Percentiles rank a stretch among this genome's conserved stretches.
phyloP scores from a whole-genome alignment of 1,140 invertebrate genomes.

The Maniola jurtina region DNA sequence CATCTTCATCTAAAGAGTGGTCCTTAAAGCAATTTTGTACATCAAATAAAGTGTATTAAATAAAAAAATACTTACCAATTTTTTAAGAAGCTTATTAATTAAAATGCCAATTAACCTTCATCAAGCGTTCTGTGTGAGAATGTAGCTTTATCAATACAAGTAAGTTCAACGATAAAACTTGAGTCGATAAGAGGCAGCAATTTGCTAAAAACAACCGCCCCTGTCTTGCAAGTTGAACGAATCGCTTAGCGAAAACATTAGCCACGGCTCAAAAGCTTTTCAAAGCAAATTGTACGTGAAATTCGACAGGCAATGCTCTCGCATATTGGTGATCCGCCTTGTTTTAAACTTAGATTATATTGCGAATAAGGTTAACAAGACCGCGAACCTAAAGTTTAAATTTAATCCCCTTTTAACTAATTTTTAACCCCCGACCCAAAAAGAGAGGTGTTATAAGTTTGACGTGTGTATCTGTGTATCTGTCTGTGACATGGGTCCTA shows the following conservation, averaged over 20 bases:
- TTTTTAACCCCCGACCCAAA: neutral
- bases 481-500: no score
- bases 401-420: conserved; percentile 3
- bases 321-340: conserved; percentile 40
- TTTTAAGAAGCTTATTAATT: neutral
- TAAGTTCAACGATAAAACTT: conserved; percentile 18
- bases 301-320: conserved; percentile 58
- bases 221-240: conserved; percentile 62
- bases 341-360: conserved; percentile 36
- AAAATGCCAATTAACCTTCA: conserved; percentile 8
- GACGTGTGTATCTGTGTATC: no score
- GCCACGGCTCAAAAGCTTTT: conserved; percentile 68
- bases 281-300: conserved; percentile 70
- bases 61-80: neutral
- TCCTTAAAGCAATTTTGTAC: no score
- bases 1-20: no score
- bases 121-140: neutral
- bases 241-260: conserved; percentile 74
- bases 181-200: conserved; percentile 31
- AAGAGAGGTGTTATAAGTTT: no score
- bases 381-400: conserved; percentile 20
- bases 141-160: conserved; percentile 8
- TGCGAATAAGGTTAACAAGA: conserved; percentile 28
- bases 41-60: neutral
- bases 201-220: conserved; percentile 58